Evolutionary conservation across 2,888 invertebrate genomes (phyloP).

Genomic region (Oligia fasciuncula): DNA sequence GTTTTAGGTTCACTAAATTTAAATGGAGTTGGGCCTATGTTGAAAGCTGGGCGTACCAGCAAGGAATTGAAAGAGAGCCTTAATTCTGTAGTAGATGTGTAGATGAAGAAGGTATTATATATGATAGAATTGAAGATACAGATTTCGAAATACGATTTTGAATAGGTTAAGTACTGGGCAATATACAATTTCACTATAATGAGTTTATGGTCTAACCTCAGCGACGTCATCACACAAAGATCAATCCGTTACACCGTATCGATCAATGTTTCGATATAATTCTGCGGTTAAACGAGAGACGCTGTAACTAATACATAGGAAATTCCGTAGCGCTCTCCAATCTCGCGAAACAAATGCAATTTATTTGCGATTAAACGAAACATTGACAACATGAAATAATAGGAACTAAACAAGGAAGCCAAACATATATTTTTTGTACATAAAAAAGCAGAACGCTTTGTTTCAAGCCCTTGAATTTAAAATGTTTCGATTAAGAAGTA

Average conservation of each 20-base stretch:
- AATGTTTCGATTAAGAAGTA: conserved; percentile 30
- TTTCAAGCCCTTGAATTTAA: conserved; percentile 10
- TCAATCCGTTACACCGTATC: conserved; percentile 30
- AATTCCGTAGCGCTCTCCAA: conserved; percentile 39
- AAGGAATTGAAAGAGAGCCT: not conserved
- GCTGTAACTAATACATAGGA: conserved; percentile 38
- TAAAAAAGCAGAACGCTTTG: conserved; percentile 23
- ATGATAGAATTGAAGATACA: not conserved
- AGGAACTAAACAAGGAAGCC: conserved; percentile 38
- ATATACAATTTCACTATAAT: conserved; percentile 26
- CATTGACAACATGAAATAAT: conserved; percentile 25
- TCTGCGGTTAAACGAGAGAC: conserved; percentile 51
- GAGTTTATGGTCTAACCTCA: conserved; percentile 3
- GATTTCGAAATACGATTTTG: conserved; percentile 3
- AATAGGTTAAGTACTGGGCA: not conserved
- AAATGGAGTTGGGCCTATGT: no score
- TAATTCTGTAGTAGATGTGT: not conserved
- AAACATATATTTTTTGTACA: conserved; percentile 1
- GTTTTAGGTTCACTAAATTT: no score
- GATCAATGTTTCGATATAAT: conserved; percentile 45
- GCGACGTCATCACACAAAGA: conserved; percentile 13
- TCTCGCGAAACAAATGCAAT: conserved; percentile 51
- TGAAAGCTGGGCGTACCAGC: no score
- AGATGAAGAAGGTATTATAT: not conserved
- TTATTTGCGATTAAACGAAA: conserved; percentile 37